Conservation (phyloP, 2,888 invertebrate genomes). For the Peribatodes rhomboidaria region DNA sequence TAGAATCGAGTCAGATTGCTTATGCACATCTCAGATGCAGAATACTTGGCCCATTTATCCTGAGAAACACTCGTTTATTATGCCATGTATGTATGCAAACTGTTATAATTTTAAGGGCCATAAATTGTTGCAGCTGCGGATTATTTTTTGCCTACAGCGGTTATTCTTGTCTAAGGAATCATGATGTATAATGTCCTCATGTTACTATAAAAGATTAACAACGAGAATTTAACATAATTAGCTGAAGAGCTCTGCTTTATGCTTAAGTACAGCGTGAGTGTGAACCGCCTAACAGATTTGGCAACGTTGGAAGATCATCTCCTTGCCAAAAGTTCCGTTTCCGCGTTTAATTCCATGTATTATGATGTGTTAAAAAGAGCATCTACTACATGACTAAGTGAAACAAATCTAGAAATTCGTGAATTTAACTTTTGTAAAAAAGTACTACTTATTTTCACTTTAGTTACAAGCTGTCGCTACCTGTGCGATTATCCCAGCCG, state of each 20-base stretch:
- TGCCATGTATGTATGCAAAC: slow-evolving; percentile 46
- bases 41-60: slow-evolving; percentile 73
- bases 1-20: slow-evolving; percentile 72
- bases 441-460: too few relatives aligned
- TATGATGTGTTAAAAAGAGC: background rate
- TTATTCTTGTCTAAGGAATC: slow-evolving; percentile 17
- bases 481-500: too few relatives aligned
- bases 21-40: slow-evolving; percentile 68
- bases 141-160: slow-evolving; percentile 24
- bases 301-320: slow-evolving; percentile 34
- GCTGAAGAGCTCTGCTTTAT: background rate
- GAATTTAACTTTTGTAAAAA: background rate
- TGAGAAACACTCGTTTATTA: slow-evolving; percentile 43
- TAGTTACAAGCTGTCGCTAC: too few relatives aligned
- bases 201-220: background rate
- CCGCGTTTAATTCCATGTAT: slow-evolving; percentile 33
- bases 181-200: slow-evolving; percentile 3
- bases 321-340: slow-evolving; percentile 42
- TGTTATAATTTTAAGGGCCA: slow-evolving; percentile 36
- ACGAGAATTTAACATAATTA: background rate
- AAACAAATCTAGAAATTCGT: background rate
- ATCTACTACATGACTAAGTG: background rate
- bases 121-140: slow-evolving; percentile 32
- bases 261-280: background rate
- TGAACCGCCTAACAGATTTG: slow-evolving; percentile 28